Percentiles rank a stretch among this genome's conserved stretches.
Conservation (phyloP, 2,797 vertebrate genomes). For the Anas bahamensis region DNA sequence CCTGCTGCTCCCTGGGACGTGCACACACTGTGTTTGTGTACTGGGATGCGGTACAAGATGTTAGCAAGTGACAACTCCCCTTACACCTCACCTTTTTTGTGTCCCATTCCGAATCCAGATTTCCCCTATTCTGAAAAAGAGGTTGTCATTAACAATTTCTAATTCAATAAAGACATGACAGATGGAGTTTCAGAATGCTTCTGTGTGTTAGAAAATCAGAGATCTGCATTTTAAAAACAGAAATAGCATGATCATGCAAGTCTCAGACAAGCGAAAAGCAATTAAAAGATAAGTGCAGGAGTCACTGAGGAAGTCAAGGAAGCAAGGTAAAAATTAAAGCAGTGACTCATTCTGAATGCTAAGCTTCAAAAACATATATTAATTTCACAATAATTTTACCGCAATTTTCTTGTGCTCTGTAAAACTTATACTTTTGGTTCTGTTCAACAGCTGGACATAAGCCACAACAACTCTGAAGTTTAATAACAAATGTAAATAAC, state of each 20-base stretch:
- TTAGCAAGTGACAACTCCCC: neutral
- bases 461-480: neutral
- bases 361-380: constrained; percentile 5
- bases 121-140: neutral
- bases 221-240: constrained; percentile 20
- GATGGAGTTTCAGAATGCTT: neutral
- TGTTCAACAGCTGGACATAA: neutral
- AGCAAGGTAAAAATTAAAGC: constrained; percentile 1
- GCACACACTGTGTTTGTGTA: neutral
- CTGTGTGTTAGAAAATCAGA: neutral
- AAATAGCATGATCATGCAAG: neutral
- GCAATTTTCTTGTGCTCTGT: neutral
- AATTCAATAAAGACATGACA: neutral
- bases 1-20: neutral
- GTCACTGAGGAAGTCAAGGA: neutral
- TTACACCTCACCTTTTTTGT: neutral
- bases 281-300: neutral
- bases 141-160: neutral
- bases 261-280: neutral
- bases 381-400: neutral
- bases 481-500: too few species aligned
- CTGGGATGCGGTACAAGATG: too few species aligned
- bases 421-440: neutral
- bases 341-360: neutral
- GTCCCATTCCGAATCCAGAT: neutral